Conservation (phyloP, 2,113 vertebrate species). For the Toxotes jaculatrix region DNA sequence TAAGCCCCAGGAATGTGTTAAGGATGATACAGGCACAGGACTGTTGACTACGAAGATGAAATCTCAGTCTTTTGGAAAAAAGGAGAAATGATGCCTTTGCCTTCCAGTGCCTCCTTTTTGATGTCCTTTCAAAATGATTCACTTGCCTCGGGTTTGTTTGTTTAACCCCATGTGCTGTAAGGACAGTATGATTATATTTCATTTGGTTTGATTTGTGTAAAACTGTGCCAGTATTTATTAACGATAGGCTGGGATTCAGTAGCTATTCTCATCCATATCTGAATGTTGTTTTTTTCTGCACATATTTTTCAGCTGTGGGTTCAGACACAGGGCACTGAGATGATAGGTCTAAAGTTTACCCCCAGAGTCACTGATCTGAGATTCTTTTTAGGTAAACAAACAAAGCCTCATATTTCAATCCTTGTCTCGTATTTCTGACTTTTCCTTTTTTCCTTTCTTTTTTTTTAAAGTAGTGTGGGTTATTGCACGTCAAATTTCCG, state of each 20-base stretch:
- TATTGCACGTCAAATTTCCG: not conserved
- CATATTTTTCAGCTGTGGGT: conserved; percentile 1
- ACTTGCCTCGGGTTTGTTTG: not conserved
- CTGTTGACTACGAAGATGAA: not conserved
- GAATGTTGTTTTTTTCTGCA: not conserved
- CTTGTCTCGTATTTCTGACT: not conserved
- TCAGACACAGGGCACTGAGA: conserved; percentile 15
- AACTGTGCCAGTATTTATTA: too few species aligned
- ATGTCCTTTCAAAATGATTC: not conserved
- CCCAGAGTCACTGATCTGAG: conserved; percentile 11
- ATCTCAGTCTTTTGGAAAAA: not conserved
- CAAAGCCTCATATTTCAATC: too few species aligned
- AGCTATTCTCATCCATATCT: too few species aligned
- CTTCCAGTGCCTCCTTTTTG: too few species aligned
- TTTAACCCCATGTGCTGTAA: not conserved
- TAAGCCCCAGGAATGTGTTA: conserved; percentile 12
- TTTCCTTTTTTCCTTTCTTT: not conserved
- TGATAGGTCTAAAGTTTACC: conserved; percentile 41
- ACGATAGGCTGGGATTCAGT: too few species aligned
- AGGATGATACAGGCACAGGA: not conserved
- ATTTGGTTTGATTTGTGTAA: not conserved
- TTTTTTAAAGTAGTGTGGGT: not conserved
- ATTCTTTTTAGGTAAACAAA: conserved; percentile 49
- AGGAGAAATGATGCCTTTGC: too few species aligned
- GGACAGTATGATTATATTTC: not conserved